phyloP scores from a whole-genome alignment of 2,113 vertebrate genomes.

The Copsychus sechellarum region DNA sequence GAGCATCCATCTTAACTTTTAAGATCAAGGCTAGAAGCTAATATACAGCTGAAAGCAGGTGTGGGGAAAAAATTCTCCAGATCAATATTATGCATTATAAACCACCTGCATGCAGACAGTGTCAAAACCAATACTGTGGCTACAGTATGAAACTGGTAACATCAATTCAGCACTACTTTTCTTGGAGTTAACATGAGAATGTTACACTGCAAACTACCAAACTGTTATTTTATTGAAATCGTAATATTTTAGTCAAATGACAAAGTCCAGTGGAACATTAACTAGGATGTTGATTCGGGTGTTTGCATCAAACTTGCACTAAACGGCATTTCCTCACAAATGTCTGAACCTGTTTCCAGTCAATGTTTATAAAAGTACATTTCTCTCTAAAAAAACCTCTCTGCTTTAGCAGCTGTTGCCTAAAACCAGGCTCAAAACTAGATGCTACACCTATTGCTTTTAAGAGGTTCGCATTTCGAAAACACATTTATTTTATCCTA shows the following conservation, averaged over 20 bases:
- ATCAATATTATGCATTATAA: slow-evolving; percentile 70
- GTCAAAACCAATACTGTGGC: slow-evolving; percentile 17
- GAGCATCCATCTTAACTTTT: slow-evolving; percentile 71
- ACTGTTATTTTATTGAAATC: not conserved
- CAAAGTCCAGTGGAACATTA: not conserved
- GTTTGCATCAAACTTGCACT: not conserved
- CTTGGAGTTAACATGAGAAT: not conserved
- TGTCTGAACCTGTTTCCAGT: not conserved
- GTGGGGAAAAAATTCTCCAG: not conserved
- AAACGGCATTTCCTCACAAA: not conserved
- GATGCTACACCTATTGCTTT: not conserved
- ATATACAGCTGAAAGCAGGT: not conserved
- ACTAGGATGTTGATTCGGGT: not conserved
- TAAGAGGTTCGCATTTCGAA: not conserved
- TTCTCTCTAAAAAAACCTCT: not conserved
- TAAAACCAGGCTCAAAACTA: not conserved
- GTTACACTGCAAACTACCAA: not conserved
- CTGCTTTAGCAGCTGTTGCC: not conserved
- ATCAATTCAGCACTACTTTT: slow-evolving; percentile 12
- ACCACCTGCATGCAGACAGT: slow-evolving; percentile 27
- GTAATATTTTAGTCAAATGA: not conserved
- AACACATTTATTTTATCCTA: not conserved
- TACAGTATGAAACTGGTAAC: not conserved
- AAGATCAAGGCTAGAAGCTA: slow-evolving; percentile 66
- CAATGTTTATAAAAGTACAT: not conserved